Conservation (phyloP, 2,888 invertebrate genomes). For the Lithophane semibrunnea region DNA sequence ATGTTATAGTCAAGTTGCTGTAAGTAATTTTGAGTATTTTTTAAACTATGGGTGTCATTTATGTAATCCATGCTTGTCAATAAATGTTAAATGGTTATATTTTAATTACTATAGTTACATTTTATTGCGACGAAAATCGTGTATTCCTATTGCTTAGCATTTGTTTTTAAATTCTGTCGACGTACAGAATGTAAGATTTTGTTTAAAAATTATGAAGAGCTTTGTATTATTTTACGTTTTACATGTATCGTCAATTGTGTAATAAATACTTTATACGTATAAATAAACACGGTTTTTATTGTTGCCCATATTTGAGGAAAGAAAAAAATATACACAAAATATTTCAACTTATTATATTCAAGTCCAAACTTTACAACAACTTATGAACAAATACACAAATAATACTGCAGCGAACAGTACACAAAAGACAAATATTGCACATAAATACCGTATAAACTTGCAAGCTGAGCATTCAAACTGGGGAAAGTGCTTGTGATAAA, state of each 20-base stretch:
- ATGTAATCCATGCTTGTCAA: conserved; percentile 56
- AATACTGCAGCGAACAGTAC: conserved; percentile 51
- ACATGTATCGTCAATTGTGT: conserved; percentile 62
- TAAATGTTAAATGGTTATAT: conserved; percentile 50
- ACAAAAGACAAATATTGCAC: conserved; percentile 51
- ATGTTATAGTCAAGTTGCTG: conserved; percentile 57
- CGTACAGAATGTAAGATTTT: conserved; percentile 11
- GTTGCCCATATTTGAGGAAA: background rate
- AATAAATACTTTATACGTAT: conserved; percentile 61
- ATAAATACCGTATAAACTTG: conserved; percentile 2
- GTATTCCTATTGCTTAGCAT: conserved; percentile 50
- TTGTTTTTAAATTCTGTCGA: conserved; percentile 21
- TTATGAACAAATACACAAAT: conserved; percentile 40
- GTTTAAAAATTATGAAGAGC: conserved; percentile 43
- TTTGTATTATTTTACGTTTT: conserved; percentile 58
- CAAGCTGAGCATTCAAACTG: conserved; percentile 31
- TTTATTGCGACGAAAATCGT: conserved; percentile 27
- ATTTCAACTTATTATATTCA: conserved; percentile 59
- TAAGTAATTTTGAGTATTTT: conserved; percentile 57
- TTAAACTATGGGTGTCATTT: conserved; percentile 55
- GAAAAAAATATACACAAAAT: background rate
- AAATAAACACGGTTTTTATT: conserved; percentile 25
- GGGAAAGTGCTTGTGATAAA: background rate
- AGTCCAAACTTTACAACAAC: conserved; percentile 59
- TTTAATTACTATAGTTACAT: conserved; percentile 37